These are phyloP conservation scores for Chinchilla lanigera DNA, from an alignment of 2,113 vertebrate species.

Conservation along the genomic window DNA sequence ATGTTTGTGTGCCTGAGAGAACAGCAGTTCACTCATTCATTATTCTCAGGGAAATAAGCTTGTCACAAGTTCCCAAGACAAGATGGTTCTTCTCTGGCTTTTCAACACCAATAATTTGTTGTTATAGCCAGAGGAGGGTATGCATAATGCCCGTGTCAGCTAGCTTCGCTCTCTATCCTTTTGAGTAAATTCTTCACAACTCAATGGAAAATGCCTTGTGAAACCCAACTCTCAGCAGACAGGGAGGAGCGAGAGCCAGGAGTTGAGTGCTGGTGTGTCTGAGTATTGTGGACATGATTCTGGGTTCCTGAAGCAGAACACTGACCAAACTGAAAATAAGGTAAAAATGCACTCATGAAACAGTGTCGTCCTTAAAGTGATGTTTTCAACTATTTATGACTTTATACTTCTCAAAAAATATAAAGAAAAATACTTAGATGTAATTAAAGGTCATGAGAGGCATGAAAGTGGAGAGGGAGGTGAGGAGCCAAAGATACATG, in stretches of 20 bases:
- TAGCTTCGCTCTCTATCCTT: neutral
- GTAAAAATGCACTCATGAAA: neutral
- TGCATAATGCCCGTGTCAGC: neutral
- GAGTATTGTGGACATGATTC: neutral
- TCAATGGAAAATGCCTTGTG: neutral
- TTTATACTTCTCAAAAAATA: neutral
- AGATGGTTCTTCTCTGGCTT: neutral
- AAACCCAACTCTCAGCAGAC: neutral
- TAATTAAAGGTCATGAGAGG: neutral
- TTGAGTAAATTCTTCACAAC: neutral
- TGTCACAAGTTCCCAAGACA: neutral
- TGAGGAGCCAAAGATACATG: neutral
- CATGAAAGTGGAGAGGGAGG: rapidly evolving
- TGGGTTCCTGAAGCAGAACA: neutral
- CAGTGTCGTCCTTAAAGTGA: neutral
- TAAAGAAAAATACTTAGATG: neutral
- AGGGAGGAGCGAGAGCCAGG: neutral
- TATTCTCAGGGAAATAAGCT: neutral
- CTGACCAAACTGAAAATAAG: neutral
- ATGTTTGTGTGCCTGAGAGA: neutral
- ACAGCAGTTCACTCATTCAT: neutral
- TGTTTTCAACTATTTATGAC: neutral
- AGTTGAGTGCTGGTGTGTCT: neutral
- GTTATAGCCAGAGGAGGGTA: neutral
- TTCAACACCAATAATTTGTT: neutral